Evolutionary conservation across 2,113 vertebrate genomes (phyloP).

Genomic region (Lophochroa leadbeateri): DNA sequence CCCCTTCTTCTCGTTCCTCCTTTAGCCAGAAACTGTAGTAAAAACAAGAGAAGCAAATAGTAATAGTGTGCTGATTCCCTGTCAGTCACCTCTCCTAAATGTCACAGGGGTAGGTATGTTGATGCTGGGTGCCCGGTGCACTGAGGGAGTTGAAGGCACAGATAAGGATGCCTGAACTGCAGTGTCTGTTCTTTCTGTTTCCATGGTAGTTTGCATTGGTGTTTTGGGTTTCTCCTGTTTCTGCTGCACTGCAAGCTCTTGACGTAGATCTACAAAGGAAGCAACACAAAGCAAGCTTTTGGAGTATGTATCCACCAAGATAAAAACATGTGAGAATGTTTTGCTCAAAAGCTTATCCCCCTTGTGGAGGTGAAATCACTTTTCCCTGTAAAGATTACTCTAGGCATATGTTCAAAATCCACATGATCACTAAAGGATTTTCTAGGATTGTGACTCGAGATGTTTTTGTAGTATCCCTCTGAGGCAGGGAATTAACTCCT

Average conservation of each 20-base stretch:
- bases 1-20: neutral
- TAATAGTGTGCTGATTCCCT: neutral
- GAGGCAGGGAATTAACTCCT: neutral
- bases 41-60: neutral
- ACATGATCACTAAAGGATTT: neutral
- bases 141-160: constrained; percentile 76
- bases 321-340: neutral
- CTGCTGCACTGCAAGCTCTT: constrained; percentile 94
- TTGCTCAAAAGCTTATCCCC: neutral
- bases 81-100: constrained; percentile 78
- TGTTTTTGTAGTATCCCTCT: neutral
- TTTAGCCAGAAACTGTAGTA: neutral
- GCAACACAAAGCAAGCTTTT: neutral
- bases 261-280: constrained; percentile 83
- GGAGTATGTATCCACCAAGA: neutral
- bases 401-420: neutral
- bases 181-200: constrained; percentile 76
- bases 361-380: neutral
- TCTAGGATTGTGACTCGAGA: neutral
- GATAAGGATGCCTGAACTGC: constrained; percentile 74
- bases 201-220: constrained; percentile 65
- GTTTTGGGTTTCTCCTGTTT: constrained; percentile 89
- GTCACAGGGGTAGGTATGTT: constrained; percentile 75
- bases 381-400: neutral
- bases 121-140: constrained; percentile 60